phyloP scores from a whole-genome alignment of 2,113 vertebrate genomes.

The Clarias batrachus region DNA sequence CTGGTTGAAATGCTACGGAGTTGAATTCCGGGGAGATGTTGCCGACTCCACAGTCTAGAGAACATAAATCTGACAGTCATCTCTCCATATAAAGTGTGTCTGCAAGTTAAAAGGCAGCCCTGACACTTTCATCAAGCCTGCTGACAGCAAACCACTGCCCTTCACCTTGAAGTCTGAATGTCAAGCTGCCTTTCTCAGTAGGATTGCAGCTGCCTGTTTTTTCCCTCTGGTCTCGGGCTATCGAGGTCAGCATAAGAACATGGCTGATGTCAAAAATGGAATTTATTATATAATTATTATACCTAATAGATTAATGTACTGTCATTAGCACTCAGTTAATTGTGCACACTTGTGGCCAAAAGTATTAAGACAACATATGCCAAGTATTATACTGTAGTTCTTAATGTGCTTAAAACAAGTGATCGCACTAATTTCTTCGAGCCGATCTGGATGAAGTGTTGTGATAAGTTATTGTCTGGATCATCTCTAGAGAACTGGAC shows the following conservation, averaged over 20 bases:
- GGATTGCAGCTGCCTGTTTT: neutral
- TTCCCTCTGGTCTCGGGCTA: neutral
- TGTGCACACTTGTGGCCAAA: neutral
- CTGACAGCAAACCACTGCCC: constrained; percentile 38
- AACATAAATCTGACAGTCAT: constrained; percentile 35
- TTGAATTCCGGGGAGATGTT: neutral
- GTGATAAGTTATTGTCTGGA: no score
- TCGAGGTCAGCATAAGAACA: neutral
- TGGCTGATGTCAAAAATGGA: neutral
- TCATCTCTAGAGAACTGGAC: no score
- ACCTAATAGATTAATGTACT: neutral
- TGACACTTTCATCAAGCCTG: constrained; percentile 35
- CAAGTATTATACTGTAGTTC: no score
- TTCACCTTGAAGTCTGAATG: constrained; percentile 49
- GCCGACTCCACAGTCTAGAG: constrained; percentile 18
- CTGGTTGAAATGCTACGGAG: neutral
- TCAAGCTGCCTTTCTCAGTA: constrained; percentile 16
- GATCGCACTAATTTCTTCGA: no score
- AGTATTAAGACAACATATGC: no score
- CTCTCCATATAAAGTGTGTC: constrained; percentile 45
- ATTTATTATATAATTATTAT: neutral
- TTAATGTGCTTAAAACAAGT: no score
- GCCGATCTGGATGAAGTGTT: no score
- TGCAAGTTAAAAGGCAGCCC: constrained; percentile 48
- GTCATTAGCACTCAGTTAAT: neutral